Conservation (phyloP, 2,888 invertebrate species). For the Linnaemya vulpina region DNA sequence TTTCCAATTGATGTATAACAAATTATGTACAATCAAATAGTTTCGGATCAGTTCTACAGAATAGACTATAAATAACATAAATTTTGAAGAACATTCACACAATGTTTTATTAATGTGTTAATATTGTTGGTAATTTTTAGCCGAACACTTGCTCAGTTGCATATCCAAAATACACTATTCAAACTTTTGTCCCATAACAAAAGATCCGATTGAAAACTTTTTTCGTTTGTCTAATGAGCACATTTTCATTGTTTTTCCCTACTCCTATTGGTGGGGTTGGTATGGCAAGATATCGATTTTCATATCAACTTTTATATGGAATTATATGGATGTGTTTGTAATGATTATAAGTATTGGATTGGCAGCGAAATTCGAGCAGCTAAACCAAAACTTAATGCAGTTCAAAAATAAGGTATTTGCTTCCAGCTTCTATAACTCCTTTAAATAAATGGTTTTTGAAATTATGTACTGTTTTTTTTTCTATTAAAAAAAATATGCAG, state of each 20-base stretch:
- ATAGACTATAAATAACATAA: too few species aligned
- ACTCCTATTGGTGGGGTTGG: constrained; percentile 76
- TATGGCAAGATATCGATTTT: constrained; percentile 84
- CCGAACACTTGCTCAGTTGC: constrained; percentile 80
- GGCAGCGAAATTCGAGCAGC: constrained; percentile 86
- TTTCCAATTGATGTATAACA: too few species aligned
- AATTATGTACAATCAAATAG: too few species aligned
- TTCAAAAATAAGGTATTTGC: constrained; percentile 84
- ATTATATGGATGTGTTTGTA: constrained; percentile 89
- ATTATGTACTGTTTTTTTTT: background rate
- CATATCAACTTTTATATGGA: constrained; percentile 88
- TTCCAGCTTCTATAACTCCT: background rate
- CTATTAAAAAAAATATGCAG: constrained; percentile 68
- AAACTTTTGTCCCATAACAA: constrained; percentile 77
- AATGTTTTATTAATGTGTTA: background rate
- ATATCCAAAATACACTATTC: constrained; percentile 78
- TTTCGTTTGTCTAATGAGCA: constrained; percentile 77
- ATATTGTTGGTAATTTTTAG: constrained; percentile 71
- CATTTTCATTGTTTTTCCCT: constrained; percentile 77
- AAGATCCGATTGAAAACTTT: constrained; percentile 79
- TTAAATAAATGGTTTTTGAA: background rate
- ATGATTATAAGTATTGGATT: constrained; percentile 89
- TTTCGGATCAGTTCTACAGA: too few species aligned
- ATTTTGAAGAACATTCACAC: background rate
- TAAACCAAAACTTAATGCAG: constrained; percentile 84